phyloP scores from a whole-genome alignment of 1,140 invertebrate genomes.

The Drosophila sechellia region DNA sequence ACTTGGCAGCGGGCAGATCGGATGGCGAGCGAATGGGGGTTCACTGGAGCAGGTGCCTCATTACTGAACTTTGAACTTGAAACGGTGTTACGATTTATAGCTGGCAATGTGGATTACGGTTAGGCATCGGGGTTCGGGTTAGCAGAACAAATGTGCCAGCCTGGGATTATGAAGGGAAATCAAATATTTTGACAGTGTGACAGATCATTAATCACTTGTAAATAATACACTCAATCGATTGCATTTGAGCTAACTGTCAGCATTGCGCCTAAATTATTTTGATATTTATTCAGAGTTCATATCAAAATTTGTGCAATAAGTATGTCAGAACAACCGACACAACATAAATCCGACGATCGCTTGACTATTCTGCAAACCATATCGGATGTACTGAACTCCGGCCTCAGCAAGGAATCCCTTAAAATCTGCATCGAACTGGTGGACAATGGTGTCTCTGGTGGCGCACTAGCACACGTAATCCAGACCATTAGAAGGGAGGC shows the following conservation, averaged over 20 bases:
- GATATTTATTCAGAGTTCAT: background rate
- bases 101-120: constrained; percentile 15
- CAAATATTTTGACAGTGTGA: background rate
- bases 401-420: constrained; percentile 25
- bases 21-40: constrained; percentile 22
- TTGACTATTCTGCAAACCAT: constrained; percentile 16
- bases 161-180: background rate
- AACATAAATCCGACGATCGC: background rate
- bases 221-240: no score
- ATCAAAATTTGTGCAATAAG: background rate
- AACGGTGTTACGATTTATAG: constrained; percentile 28
- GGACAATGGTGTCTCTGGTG: constrained; percentile 1
- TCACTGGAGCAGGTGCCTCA: constrained; percentile 56
- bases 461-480: constrained; percentile 11
- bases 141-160: background rate
- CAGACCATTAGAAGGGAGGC: constrained; percentile 3
- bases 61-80: constrained; percentile 66
- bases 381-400: constrained; percentile 19
- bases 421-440: constrained; percentile 31
- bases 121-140: background rate
- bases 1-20: constrained; percentile 41
- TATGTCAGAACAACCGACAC: constrained; percentile 19
- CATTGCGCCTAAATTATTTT: background rate
- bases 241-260: background rate
- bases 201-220: background rate